These are phyloP conservation scores for Circaetus gallicus DNA, from an alignment of 2,113 vertebrate genomes.

Conservation along the genomic window DNA sequence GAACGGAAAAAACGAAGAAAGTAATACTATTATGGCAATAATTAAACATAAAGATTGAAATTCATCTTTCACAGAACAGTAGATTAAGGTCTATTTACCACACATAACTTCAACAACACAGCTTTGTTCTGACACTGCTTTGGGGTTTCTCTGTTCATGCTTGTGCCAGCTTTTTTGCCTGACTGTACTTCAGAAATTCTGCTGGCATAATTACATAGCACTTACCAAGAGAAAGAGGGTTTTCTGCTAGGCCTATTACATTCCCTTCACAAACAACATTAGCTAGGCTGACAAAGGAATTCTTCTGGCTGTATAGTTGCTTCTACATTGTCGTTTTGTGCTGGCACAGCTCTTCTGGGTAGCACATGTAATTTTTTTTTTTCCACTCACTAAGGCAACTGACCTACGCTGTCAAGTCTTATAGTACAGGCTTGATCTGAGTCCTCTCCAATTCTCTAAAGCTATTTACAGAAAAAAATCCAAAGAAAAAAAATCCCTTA, in stretches of 20 bases:
- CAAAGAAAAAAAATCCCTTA: neutral
- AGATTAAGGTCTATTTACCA: neutral
- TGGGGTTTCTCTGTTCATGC: neutral
- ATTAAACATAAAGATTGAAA: neutral
- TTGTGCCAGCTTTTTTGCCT: neutral
- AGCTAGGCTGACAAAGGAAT: slow-evolving; percentile 28
- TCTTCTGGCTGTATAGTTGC: slow-evolving; percentile 3
- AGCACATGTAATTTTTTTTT: neutral
- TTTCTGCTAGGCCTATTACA: slow-evolving; percentile 10
- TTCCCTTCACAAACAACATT: neutral
- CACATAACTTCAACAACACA: neutral
- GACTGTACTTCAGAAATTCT: slow-evolving; percentile 40
- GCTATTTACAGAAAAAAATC: neutral
- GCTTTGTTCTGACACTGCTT: neutral
- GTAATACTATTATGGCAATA: neutral
- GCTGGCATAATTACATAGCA: slow-evolving; percentile 1
- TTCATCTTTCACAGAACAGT: neutral
- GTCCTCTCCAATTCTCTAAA: neutral
- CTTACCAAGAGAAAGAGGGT: neutral
- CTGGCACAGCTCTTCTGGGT: slow-evolving; percentile 6
- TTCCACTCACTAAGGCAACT: neutral
- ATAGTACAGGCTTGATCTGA: neutral
- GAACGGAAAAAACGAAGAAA: neutral
- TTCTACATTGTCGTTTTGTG: neutral
- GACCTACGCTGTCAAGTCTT: neutral